Evolutionary conservation across 2,113 vertebrate genomes (phyloP).

Genomic region (Ptilorrhoa leucosticta): DNA sequence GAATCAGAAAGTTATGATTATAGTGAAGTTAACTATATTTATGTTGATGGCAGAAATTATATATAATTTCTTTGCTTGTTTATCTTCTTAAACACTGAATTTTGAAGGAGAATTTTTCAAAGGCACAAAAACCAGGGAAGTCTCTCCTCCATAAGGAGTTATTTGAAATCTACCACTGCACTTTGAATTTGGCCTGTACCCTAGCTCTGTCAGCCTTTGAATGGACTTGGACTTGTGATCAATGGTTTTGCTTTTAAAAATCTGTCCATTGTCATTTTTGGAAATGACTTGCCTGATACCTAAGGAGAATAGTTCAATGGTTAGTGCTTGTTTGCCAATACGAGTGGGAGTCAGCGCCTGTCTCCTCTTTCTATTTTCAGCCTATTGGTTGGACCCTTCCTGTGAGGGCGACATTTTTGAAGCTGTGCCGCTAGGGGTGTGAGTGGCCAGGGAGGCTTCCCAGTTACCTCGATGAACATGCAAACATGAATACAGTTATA

Average conservation of each 20-base stretch:
- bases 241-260: not conserved
- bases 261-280: not conserved
- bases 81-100: not conserved
- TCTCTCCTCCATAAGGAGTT: not conserved
- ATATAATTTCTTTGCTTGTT: not conserved
- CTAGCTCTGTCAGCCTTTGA: not conserved
- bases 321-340: not conserved
- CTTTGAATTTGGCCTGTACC: not conserved
- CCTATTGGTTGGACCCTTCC: not conserved
- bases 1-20: not conserved
- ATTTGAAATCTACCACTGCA: not conserved
- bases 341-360: accelerated
- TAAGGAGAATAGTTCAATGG: not conserved
- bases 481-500: not conserved
- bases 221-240: not conserved
- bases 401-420: not conserved
- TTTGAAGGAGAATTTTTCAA: not conserved
- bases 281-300: not conserved
- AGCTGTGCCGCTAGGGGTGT: not conserved
- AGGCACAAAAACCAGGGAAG: not conserved
- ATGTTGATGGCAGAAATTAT: not conserved
- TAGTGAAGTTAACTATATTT: not conserved
- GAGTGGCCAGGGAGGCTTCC: not conserved
- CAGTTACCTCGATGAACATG: accelerated
- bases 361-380: not conserved